These are phyloP conservation scores for Akabosia matsudoensis DNA, from an alignment of 1,140 invertebrate species.

Conservation along the genomic window DNA sequence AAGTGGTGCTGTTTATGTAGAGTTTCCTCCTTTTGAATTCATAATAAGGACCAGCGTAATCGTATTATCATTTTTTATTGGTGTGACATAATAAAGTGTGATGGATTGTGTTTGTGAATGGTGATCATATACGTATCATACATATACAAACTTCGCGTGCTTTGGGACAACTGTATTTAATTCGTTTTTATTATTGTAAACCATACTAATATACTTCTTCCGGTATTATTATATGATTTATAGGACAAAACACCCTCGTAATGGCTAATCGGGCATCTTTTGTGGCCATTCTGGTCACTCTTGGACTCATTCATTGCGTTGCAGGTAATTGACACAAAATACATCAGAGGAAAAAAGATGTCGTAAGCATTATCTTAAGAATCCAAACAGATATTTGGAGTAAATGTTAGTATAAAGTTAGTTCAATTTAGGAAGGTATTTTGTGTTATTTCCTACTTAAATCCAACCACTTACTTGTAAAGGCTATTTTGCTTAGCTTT, in stretches of 20 bases:
- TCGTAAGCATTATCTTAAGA: neutral
- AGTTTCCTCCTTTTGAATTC: neutral
- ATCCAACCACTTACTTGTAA: no score
- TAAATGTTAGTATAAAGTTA: no score
- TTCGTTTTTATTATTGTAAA: neutral
- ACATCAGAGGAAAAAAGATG: neutral
- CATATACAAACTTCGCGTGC: no score
- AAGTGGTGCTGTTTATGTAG: neutral
- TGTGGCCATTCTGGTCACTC: conserved; percentile 12
- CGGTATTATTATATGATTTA: conserved; percentile 15
- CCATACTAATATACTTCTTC: neutral
- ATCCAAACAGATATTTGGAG: no score
- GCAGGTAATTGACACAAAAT: neutral
- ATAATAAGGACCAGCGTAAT: neutral
- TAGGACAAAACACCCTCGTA: neutral
- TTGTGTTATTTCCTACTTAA: no score
- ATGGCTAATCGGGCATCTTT: neutral
- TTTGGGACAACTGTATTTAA: no score
- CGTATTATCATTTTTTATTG: neutral
- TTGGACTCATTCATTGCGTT: conserved; percentile 10
- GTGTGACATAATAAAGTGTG: neutral
- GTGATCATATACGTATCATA: no score
- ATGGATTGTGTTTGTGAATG: neutral
- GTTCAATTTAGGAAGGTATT: no score
- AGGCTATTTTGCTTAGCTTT: no score